Conservation (phyloP, 2,888 invertebrate species). For the Aspidiotus destructor region DNA sequence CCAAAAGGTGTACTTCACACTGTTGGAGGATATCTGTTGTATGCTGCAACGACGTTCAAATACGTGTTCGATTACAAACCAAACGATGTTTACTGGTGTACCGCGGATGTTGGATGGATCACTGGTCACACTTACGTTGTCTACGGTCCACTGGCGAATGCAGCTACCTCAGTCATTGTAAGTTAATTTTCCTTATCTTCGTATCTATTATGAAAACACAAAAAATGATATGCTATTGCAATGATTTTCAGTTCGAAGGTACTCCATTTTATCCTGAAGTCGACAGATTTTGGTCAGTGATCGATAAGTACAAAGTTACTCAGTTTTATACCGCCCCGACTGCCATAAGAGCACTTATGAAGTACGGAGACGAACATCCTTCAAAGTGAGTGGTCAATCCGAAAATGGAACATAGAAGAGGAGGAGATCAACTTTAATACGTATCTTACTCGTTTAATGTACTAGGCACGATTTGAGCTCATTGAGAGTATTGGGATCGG, state of each 20-base stretch:
- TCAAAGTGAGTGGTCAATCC: constrained; percentile 49
- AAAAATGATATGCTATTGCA: background rate
- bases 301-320: constrained; percentile 86
- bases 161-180: constrained; percentile 88
- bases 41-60: constrained; percentile 87
- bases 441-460: background rate
- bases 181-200: constrained; percentile 40
- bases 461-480: constrained; percentile 56
- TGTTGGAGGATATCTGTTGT: constrained; percentile 86
- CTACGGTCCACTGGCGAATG: constrained; percentile 90
- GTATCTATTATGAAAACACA: background rate
- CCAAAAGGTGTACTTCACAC: constrained; percentile 97
- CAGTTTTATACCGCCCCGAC: constrained; percentile 99
- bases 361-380: constrained; percentile 78
- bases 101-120: constrained; percentile 94
- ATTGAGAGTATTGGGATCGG: constrained; percentile 81
- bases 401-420: background rate
- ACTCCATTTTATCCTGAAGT: constrained; percentile 91
- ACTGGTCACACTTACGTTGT: constrained; percentile 88
- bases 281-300: constrained; percentile 84
- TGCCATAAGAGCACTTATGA: constrained; percentile 91
- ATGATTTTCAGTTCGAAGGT: constrained; percentile 71
- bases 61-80: constrained; percentile 88
- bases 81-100: constrained; percentile 82
- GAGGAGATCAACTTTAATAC: background rate